Conservation (phyloP, 2,888 invertebrate species). For the Sphecodes monilicornis region DNA sequence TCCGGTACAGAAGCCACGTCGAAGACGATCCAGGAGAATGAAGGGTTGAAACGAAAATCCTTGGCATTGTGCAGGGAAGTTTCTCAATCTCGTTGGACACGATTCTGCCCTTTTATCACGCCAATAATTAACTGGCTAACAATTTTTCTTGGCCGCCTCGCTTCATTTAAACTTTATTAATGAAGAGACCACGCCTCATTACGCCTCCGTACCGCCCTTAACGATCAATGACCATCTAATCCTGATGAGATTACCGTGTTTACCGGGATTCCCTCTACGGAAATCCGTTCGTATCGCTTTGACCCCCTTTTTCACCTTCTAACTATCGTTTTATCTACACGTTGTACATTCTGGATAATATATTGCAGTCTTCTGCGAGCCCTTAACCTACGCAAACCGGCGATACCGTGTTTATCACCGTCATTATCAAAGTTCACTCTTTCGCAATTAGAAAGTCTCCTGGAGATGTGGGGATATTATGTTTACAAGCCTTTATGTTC, state of each 20-base stretch:
- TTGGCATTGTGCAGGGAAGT: slow-evolving; percentile 52
- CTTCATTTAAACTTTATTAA: slow-evolving; percentile 74
- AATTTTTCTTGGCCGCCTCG: slow-evolving; percentile 61
- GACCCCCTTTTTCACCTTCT: not conserved
- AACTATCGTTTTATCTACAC: not conserved
- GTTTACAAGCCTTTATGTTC: not conserved
- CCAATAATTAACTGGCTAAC: slow-evolving; percentile 62
- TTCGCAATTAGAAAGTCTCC: not conserved
- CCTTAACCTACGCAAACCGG: not conserved
- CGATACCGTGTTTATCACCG: not conserved
- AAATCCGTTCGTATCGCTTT: not conserved
- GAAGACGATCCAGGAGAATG: slow-evolving; percentile 40
- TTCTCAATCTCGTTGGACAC: slow-evolving; percentile 60
- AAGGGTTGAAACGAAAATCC: slow-evolving; percentile 53
- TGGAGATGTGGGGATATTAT: not conserved
- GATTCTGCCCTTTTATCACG: slow-evolving; percentile 49
- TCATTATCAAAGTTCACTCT: not conserved
- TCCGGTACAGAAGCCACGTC: slow-evolving; percentile 14
- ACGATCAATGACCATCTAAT: slow-evolving; percentile 37
- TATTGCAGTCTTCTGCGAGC: not conserved
- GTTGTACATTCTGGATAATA: not conserved
- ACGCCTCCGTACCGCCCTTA: slow-evolving; percentile 34
- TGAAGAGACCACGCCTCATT: slow-evolving; percentile 58
- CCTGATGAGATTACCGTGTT: slow-evolving; percentile 34
- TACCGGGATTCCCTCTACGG: slow-evolving; percentile 3